phyloP scores from a whole-genome alignment of 2,113 vertebrate species.

The Corythaixoides concolor region DNA sequence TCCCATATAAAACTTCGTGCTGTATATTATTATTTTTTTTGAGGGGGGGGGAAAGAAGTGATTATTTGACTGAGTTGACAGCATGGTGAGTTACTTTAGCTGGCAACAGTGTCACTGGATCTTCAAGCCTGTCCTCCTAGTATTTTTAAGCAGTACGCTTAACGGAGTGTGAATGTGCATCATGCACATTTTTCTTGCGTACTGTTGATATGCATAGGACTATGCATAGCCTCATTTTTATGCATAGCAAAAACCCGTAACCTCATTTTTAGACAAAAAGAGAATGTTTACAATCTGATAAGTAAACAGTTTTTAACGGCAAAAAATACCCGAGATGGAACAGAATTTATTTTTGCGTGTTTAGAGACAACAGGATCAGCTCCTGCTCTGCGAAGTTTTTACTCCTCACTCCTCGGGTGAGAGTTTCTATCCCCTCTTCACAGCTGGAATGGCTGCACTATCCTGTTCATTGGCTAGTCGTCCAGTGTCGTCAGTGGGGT shows the following conservation, averaged over 20 bases:
- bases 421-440: not conserved
- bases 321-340: not conserved
- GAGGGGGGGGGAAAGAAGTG: not conserved
- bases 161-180: not conserved
- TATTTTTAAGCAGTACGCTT: not conserved
- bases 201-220: not conserved
- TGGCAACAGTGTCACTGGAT: not conserved
- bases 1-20: not conserved
- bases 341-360: not conserved
- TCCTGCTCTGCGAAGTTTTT: not conserved
- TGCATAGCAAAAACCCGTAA: not conserved
- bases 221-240: not conserved
- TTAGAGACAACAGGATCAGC: not conserved
- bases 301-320: not conserved
- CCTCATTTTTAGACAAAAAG: not conserved
- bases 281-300: not conserved
- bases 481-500: not conserved
- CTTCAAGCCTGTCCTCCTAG: not conserved
- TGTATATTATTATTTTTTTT: not conserved
- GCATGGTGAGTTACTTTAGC: not conserved
- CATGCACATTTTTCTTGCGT: not conserved
- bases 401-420: not conserved
- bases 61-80: not conserved
- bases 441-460: not conserved
- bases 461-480: slow-evolving; percentile 26